Base-by-base conservation (phyloP, 2,888 invertebrate species). In the Cosmia pyralina region DNA sequence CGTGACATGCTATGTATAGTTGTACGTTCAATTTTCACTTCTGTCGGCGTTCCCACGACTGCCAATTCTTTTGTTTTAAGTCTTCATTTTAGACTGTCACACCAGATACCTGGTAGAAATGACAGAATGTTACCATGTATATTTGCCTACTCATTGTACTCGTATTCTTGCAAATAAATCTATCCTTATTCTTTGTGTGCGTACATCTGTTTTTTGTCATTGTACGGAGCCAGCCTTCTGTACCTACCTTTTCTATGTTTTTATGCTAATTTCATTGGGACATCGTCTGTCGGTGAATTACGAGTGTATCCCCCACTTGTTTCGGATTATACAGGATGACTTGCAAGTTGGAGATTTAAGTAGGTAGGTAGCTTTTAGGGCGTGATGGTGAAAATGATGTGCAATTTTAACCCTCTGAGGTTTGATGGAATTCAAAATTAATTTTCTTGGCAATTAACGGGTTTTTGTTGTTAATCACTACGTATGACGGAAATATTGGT, bases 181-280 rank as follows among this genome's bases (percentile, higher is more conserved):
- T 13, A 28, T 34, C 34, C 2, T 34, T 34, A n/a, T 63, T 46
- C 0, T 22, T 11, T 41, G 15, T 28, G 48, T 10, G 57, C 2
- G 6, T 41, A 15, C 17, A n/a, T 15, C 4, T 41, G 13, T 11
- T 57, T 2, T 28, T 7, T 38, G 3, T 38, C 7, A 11, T 22
- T 13, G 52, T 7, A 4, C 11, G 1, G 0, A 75, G n/a, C 13
- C 0, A 11, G 13, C 22, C 71, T 70, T 77, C 78, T 77, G 60
- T 10, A 22, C 5, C 0, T 34, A 4, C 8, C n/a, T 70, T 7
- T 28, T 60, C 13, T 50, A 19, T 55, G 22, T 2, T 69, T 60
- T 85, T 83, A 86, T 86, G 86, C 69, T 86, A 87, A 86, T 86
- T 85, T 82, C 72, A 87, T 85, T 85, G 85, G 81, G 79, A 78